These are phyloP conservation scores for Tuberolachnus salignus DNA, from an alignment of 2,888 invertebrate species.

Conservation along the genomic window DNA sequence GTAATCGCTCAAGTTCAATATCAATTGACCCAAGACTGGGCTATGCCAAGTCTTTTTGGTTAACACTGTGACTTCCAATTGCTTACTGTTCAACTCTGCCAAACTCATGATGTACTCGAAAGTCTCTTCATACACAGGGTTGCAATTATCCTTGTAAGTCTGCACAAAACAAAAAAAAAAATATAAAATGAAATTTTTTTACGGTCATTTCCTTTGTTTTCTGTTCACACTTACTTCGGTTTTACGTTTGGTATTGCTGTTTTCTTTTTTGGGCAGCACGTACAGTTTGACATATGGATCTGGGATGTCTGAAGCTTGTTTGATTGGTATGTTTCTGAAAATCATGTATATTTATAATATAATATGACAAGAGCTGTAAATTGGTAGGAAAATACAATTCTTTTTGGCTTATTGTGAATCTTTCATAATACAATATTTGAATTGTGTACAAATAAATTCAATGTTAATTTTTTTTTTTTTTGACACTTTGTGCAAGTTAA, in stretches of 20 bases:
- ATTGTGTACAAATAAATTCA: too few species aligned
- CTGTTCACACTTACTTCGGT: constrained; percentile 54
- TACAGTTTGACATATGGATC: constrained; percentile 91
- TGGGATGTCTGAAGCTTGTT: constrained; percentile 82
- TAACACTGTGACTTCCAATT: constrained; percentile 84
- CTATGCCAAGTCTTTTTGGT: constrained; percentile 85
- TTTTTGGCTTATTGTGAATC: too few species aligned
- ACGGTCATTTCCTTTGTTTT: neutral
- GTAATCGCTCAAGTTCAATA: constrained; percentile 45
- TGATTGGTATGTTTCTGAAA: constrained; percentile 77
- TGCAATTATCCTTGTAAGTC: constrained; percentile 85
- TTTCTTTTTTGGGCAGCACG: constrained; percentile 76
- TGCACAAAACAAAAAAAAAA: constrained; percentile 60
- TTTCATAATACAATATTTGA: too few species aligned
- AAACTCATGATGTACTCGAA: constrained; percentile 87
- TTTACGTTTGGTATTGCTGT: constrained; percentile 80
- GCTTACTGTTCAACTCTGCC: constrained; percentile 77
- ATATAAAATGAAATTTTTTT: neutral
- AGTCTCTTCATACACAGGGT: constrained; percentile 88
- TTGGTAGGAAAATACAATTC: too few species aligned
- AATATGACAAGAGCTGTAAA: too few species aligned
- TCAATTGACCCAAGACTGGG: constrained; percentile 81
- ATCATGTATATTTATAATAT: constrained; percentile 53
- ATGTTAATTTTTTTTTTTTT: too few species aligned
- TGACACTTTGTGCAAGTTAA: too few species aligned